Evolutionary conservation across 2,113 vertebrate species (phyloP).

Genomic region (Triplophysa tibetana): DNA sequence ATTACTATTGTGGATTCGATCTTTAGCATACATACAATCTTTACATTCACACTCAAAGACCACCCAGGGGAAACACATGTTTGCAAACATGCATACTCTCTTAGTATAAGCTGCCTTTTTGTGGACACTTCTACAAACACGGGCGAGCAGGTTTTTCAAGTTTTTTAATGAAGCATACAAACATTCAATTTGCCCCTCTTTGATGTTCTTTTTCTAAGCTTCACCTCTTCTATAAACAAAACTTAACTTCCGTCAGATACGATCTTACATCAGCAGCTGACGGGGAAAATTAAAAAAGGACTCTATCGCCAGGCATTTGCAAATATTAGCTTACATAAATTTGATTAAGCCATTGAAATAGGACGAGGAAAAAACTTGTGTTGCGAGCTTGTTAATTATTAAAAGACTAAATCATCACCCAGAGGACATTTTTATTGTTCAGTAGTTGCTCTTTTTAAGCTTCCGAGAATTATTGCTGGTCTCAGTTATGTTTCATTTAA

Average conservation of each 20-base stretch:
- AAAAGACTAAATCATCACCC: neutral
- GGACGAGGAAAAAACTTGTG: neutral
- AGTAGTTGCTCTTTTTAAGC: too few relatives aligned
- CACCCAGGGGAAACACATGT: neutral
- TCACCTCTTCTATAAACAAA: slow-evolving; percentile 39
- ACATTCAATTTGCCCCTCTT: slow-evolving; percentile 25
- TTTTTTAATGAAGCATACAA: slow-evolving; percentile 27
- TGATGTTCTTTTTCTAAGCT: slow-evolving; percentile 32
- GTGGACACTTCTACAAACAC: neutral
- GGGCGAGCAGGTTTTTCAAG: slow-evolving; percentile 23
- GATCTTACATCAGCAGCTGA: neutral
- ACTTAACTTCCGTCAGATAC: slow-evolving; percentile 1
- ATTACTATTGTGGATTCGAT: neutral
- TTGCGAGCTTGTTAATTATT: neutral
- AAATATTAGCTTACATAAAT: slow-evolving; percentile 28
- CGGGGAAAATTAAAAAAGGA: neutral
- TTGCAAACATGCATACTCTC: neutral
- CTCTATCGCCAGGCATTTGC: slow-evolving; percentile 7
- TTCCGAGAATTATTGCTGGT: too few relatives aligned
- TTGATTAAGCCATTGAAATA: neutral
- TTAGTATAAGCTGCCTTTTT: neutral
- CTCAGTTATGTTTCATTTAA: too few relatives aligned
- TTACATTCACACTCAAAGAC: neutral
- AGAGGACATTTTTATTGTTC: too few relatives aligned
- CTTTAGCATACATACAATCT: neutral